A percentile compares a stretch with the other conserved stretches of the same genome.
These are phyloP conservation scores for Orius laevigatus DNA, from an alignment of 1,140 invertebrate species.

Conservation along the genomic window DNA sequence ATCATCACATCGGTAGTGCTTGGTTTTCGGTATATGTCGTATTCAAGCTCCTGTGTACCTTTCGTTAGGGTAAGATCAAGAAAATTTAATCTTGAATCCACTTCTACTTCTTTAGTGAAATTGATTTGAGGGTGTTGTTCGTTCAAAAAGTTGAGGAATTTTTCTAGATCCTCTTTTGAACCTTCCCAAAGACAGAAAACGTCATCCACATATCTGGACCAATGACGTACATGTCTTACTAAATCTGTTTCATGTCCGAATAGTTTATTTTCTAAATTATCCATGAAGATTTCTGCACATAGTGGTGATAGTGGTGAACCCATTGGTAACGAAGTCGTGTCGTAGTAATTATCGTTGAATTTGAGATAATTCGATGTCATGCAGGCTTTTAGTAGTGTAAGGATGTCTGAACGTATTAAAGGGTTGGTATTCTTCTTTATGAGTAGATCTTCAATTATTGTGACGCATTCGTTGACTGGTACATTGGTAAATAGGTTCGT, in stretches of 20 bases:
- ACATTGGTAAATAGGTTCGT: conserved; percentile 2
- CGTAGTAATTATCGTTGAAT: not conserved
- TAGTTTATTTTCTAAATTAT: not conserved
- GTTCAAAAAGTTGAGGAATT: not conserved
- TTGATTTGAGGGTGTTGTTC: conserved; percentile 1
- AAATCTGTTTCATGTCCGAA: not conserved
- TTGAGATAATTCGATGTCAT: not conserved
- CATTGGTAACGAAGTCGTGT: not conserved
- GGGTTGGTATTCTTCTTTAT: not conserved
- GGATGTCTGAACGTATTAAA: too few relatives aligned
- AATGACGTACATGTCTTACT: not conserved
- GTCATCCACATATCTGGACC: conserved; percentile 5
- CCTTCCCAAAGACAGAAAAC: not conserved
- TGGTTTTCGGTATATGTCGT: conserved; percentile 2
- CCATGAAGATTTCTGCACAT: conserved; percentile 1
- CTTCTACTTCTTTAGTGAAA: conserved; percentile 3
- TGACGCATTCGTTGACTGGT: not conserved
- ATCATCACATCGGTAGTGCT: not conserved
- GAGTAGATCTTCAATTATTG: not conserved
- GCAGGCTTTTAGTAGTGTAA: too few relatives aligned
- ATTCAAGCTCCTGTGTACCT: not conserved
- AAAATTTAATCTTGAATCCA: not conserved
- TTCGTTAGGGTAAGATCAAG: not conserved
- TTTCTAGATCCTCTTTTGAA: not conserved
- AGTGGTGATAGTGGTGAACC: not conserved